Evolutionary conservation across 2,797 vertebrate species (phyloP), one percentile per base, ranked within the genome.

Genomic region (Phrynocephalus guinanensis): DNA sequence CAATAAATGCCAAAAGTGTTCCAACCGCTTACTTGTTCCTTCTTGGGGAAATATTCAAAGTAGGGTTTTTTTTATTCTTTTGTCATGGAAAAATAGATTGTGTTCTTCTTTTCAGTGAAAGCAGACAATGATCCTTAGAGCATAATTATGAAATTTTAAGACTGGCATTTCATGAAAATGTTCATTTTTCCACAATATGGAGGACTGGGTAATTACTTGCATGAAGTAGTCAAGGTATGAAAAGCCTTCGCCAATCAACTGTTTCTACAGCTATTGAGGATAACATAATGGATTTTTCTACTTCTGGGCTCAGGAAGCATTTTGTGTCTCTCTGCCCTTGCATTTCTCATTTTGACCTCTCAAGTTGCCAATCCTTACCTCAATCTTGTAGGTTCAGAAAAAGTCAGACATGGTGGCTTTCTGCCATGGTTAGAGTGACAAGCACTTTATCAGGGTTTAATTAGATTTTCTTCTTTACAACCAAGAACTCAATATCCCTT

Each of bases 401-500:
- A 83, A 89, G 71, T 90, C 66, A 92, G 67, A 44, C 10, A 75
- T 0, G 76, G 66, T 85, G 56, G 5, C 77, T 92, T 60, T 86
- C 86, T 89, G 81, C 70, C 84, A 6, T n/a, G 38, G 60, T 88
- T 60, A 91, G 24, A 91, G 67, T 89, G 86, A 90, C 20, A 79
- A 94, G 90, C 48, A 90, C 26, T 93, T 91, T 90, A 90, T 93
- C 63, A 86, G 60, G 3, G 48, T 90, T 92, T 93, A 95, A 95
- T 93, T 92, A 87, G 30, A 91, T 91, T 92, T 95, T 92, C 67
- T n/a, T 92, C 67, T 87, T 88, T 91, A 73, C 5, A 80, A 48
- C 0, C 79, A 70, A 83, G n/a, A 56, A 89, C 71, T 93, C 75
- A 68, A 56, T 91, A 90, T 8, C 2, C 18, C n/a, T 93, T 93